These are phyloP conservation scores for Tenualosa ilisha DNA, from an alignment of 2,797 vertebrate species.

Conservation along the genomic window DNA sequence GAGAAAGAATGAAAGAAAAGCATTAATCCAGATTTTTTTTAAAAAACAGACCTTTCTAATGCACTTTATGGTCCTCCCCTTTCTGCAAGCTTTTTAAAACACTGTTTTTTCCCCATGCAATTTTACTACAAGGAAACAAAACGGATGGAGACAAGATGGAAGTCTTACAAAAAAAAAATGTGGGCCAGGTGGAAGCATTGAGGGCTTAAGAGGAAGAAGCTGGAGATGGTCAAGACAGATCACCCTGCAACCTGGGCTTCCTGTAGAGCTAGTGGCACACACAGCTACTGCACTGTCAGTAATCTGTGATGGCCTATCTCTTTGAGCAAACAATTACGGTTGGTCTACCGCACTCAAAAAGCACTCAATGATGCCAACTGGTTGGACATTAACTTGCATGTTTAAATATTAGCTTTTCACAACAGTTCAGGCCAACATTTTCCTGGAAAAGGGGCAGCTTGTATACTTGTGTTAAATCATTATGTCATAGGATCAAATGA, in stretches of 20 bases:
- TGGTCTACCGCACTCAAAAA: conserved; percentile 43
- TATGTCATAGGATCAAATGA: neutral
- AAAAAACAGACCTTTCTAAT: neutral
- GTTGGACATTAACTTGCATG: conserved; percentile 51
- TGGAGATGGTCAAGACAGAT: neutral
- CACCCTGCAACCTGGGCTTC: conserved; percentile 4
- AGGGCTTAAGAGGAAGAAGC: neutral
- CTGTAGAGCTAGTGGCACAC: neutral
- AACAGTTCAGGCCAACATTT: neutral
- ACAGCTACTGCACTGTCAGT: conserved; percentile 36
- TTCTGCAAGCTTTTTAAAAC: neutral
- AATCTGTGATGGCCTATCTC: conserved; percentile 47
- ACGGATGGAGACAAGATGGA: neutral
- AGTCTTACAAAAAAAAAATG: neutral
- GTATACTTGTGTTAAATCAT: neutral
- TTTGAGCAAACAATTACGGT: conserved; percentile 50
- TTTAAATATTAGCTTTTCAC: conserved; percentile 48
- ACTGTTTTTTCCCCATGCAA: neutral
- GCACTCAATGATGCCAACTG: conserved; percentile 42
- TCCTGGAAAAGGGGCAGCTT: neutral
- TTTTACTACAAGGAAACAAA: neutral
- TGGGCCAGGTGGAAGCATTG: neutral
- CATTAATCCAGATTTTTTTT: neutral
- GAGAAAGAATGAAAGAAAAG: neutral
- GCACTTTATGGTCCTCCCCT: neutral